Percentiles rank a stretch among this genome's conserved stretches.
Evolutionary conservation across 2,113 vertebrate species (phyloP).

Genomic region (Recurvirostra avosetta): DNA sequence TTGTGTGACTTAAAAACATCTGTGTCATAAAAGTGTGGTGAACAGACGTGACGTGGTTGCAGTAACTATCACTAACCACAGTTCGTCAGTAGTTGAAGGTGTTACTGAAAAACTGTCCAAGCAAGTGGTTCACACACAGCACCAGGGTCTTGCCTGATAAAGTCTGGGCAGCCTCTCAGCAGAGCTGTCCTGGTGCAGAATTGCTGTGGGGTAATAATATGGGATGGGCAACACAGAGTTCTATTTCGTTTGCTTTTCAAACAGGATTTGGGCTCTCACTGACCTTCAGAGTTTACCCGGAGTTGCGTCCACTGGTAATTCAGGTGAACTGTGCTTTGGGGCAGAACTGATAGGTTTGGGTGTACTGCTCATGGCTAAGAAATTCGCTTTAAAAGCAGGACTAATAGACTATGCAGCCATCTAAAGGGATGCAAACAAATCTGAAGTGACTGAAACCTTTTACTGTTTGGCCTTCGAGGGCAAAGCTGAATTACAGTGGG

Average conservation of each 20-base stretch:
- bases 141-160: not conserved
- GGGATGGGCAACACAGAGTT: fast-evolving
- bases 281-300: not conserved
- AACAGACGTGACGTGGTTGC: not conserved
- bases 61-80: conserved; percentile 16
- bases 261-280: not conserved
- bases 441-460: not conserved
- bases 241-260: not conserved
- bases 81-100: not conserved
- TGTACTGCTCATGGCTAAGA: not conserved
- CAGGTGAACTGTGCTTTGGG: not conserved
- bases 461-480: not conserved
- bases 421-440: not conserved
- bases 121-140: not conserved
- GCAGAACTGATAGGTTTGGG: not conserved
- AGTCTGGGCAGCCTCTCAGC: not conserved
- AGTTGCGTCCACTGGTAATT: not conserved
- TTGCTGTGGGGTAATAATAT: not conserved
- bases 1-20: not conserved
- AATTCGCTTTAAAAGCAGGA: not conserved
- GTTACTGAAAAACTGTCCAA: not conserved
- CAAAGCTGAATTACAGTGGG: not conserved
- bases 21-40: not conserved
- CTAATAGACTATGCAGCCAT: not conserved
- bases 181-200: not conserved